phyloP scores from a whole-genome alignment of 2,113 vertebrate genomes.

The Ondatra zibethicus region DNA sequence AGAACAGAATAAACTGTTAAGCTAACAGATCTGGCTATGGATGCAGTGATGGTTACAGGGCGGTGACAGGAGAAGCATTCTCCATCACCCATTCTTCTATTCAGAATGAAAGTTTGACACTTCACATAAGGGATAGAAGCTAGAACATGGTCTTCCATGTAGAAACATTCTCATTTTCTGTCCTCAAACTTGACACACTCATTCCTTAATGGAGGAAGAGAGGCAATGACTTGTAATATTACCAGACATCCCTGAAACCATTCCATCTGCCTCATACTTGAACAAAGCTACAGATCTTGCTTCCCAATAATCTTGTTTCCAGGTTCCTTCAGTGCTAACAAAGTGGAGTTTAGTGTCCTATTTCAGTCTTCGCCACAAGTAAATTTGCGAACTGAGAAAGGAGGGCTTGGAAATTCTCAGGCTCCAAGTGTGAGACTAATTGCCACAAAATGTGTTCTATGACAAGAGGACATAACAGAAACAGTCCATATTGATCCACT shows the following conservation, averaged over 20 bases:
- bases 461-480: background rate
- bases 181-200: conserved; percentile 17
- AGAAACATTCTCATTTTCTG: background rate
- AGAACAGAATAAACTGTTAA: background rate
- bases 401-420: background rate
- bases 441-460: background rate
- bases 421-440: background rate
- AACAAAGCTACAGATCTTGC: background rate
- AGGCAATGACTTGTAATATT: background rate
- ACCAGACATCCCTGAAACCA: background rate
- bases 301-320: background rate
- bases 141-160: background rate
- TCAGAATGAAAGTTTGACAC: background rate
- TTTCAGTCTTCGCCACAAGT: background rate
- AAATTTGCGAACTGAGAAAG: background rate
- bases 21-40: background rate
- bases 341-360: background rate
- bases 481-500: background rate
- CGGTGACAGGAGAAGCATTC: background rate
- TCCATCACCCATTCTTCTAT: background rate
- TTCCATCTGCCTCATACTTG: background rate
- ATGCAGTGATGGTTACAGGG: background rate
- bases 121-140: background rate
- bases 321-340: background rate
- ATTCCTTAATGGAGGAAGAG: background rate